These are phyloP conservation scores for Melikaiella ostensackeni DNA, from an alignment of 2,888 invertebrate species.

Conservation along the genomic window DNA sequence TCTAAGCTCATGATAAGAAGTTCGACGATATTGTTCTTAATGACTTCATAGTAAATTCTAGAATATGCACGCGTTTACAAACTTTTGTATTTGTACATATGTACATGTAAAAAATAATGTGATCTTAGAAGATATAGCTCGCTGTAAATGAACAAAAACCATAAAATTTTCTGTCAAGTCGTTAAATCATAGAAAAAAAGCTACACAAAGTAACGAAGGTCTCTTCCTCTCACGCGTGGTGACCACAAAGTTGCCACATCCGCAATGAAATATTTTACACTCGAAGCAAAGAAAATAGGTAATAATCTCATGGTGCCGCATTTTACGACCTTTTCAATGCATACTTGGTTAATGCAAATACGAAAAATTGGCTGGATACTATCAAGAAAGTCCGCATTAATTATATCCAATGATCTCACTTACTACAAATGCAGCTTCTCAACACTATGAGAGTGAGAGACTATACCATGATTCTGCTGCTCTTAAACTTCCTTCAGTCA, in stretches of 20 bases:
- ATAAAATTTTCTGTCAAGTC: constrained; percentile 11
- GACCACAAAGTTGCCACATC: constrained; percentile 24
- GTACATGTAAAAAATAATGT: neutral
- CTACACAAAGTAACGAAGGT: constrained; percentile 2
- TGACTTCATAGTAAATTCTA: neutral
- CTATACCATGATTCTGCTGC: neutral
- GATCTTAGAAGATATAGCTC: neutral
- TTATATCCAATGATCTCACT: constrained; percentile 18
- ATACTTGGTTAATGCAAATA: constrained; percentile 10
- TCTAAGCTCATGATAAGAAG: too few relatives aligned
- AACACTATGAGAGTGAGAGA: neutral
- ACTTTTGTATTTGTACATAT: neutral
- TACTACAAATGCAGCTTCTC: constrained; percentile 10
- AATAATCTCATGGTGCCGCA: neutral
- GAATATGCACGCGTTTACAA: neutral
- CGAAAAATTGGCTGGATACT: neutral
- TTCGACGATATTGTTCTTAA: neutral
- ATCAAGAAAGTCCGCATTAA: constrained; percentile 6
- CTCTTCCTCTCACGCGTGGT: constrained; percentile 10
- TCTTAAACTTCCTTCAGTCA: neutral
- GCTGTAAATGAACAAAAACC: neutral
- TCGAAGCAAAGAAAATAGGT: neutral
- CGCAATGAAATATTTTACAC: neutral
- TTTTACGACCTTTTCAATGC: constrained; percentile 27
- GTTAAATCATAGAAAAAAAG: constrained; percentile 13